Evolutionary conservation across 2,113 vertebrate species (phyloP).

Genomic region (Geococcyx californianus): DNA sequence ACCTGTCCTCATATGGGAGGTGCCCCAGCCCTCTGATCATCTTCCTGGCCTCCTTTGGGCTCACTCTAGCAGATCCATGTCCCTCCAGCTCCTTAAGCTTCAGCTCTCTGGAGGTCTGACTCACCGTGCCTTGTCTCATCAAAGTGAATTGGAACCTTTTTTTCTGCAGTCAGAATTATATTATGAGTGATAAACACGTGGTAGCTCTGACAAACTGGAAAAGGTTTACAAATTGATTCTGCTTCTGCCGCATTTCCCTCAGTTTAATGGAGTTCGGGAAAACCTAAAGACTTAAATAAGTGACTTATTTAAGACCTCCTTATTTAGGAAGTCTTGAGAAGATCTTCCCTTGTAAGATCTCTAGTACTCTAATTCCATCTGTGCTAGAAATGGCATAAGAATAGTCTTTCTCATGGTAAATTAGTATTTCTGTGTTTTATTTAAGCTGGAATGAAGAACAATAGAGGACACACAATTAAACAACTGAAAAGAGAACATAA

Average conservation of each 20-base stretch:
- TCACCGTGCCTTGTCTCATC: not conserved
- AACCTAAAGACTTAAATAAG: not conserved
- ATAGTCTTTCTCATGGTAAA: not conserved
- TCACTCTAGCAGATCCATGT: no score
- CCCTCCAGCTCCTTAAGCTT: not conserved
- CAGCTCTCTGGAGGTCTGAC: not conserved
- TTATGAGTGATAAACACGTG: not conserved
- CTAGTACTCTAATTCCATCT: not conserved
- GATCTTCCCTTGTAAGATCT: not conserved
- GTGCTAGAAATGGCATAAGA: not conserved
- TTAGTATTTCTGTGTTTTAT: not conserved
- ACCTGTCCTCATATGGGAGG: no score
- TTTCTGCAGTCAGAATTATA: not conserved
- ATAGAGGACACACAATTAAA: not conserved
- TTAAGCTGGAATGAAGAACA: not conserved
- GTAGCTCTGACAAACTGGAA: not conserved
- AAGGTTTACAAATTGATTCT: not conserved
- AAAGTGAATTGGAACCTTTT: not conserved
- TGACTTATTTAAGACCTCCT: no score
- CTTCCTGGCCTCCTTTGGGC: no score
- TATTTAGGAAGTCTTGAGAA: constrained; percentile 21
- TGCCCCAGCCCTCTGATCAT: no score
- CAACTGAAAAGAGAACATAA: not conserved
- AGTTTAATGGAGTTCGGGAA: not conserved
- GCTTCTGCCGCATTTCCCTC: not conserved